Evolutionary conservation across 2,113 vertebrate genomes (phyloP), one percentile per base, ranked within the genome.

Genomic region (Muntiacus muntjak): DNA sequence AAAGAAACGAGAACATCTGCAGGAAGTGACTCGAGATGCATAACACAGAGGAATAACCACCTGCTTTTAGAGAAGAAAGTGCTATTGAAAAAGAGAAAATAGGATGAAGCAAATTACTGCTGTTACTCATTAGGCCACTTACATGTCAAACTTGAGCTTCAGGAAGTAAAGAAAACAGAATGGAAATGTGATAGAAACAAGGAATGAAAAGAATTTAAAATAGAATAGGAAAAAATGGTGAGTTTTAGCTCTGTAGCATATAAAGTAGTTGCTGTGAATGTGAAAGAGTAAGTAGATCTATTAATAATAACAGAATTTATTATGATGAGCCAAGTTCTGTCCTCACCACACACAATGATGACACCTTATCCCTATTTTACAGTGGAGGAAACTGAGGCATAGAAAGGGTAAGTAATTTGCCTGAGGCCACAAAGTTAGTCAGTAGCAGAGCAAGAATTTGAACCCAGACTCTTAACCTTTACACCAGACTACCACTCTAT

Each of bases 61-160:
- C 98, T 99, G 99, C 99, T 99, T 99, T 98, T 98, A 99, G 98
- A 98, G 98, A 98, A 98, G 95, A 97, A 98, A 98, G 98, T 98
- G 99, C 98, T 99, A 98, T 99, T 98, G 98, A 98, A 98, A 98
- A 98, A 98, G 98, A 98, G 15, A 45, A 62, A 45, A 28, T 33
- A 52, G 50, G 82, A 43, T 28, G 50, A 84, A 94, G 57, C 6
- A 87, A 87, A 64, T 64, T 28, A 47, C n/a, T 84, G 57, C 47
- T 81, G 13, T 47, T 88, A 50, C 62, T 64, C 58, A 28, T 91
- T 55, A 78, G 36, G 2, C 11, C 28, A 57, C 47, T 36, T 64
- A 40, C 30, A 52, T 74, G 14, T 54, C 84, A 89, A 71, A 87
- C 10, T 87, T 71, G 60, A 82, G n/a, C 5, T 91, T 13, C 52